Evolutionary conservation across 1,140 invertebrate genomes (phyloP), one percentile per base, ranked within the genome.

Genomic region (Uloborus diversus): DNA sequence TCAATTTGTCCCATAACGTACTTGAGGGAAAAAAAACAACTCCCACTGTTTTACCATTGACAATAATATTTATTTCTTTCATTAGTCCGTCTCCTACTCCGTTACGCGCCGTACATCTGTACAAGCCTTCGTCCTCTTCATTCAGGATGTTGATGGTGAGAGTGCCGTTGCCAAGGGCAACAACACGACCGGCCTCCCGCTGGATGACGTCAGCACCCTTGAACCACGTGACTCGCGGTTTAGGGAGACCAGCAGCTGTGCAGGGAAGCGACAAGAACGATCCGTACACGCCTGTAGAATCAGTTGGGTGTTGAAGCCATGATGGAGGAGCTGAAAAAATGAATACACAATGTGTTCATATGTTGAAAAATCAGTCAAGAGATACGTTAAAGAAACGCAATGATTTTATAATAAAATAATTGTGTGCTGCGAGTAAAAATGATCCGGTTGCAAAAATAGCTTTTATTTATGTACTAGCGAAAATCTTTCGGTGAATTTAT

Each of bases 21-120:
- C n/a, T n/a, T n/a, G n/a, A n/a, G n/a, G n/a, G n/a, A n/a, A n/a
- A n/a, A n/a, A n/a, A n/a, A n/a, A n/a, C n/a, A n/a, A n/a, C n/a
- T n/a, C 42, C 51, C n/a, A 14, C 14, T 32, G 7, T 61, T 62
- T 57, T 82, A 82, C 87, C 85, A 56, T 85, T 84, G 17, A 90
- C 88, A n/a, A 85, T 85, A 4, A 90, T 85, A 49, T 85, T 83
- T 11, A 89, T 85, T 32, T 87, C 85, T 83, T 88, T 88, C 64
- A 87, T 86, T 64, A 89, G 82, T 20, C 42, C n/a, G 0, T 86
- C 84, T 17, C 89, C 89, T 27, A 90, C 86, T 5, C 86, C 86
- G 82, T 90, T 90, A 61, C 84, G 85, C 0, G 88, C 87, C 62
- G 88, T 86, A 83, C 89, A 90, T 33, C 89, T 81, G 82, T 89